These are phyloP conservation scores for Megamerina dolium DNA, from an alignment of 2,888 invertebrate genomes.

Conservation along the genomic window DNA sequence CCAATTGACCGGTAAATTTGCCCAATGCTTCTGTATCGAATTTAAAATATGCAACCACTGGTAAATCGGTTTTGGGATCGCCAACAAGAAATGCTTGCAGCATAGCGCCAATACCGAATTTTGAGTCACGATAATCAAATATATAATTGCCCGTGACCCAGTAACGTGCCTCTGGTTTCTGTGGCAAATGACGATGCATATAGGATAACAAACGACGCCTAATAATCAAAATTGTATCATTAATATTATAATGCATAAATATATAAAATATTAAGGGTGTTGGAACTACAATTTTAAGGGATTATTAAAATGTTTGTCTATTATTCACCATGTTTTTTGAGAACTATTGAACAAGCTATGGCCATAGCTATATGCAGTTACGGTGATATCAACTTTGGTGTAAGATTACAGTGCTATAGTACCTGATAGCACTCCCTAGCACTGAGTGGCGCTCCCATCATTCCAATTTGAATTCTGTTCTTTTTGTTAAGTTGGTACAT, in stretches of 20 bases:
- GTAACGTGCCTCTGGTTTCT: slow-evolving; percentile 53
- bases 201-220: slow-evolving; percentile 62
- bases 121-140: slow-evolving; percentile 62
- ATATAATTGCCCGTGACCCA: slow-evolving; percentile 70
- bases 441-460: no score
- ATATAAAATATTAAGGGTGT: no score
- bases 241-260: background rate
- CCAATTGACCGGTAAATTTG: slow-evolving; percentile 56
- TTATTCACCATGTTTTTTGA: no score
- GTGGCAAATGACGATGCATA: slow-evolving; percentile 58
- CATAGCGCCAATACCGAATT: slow-evolving; percentile 56
- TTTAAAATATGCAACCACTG: slow-evolving; percentile 57
- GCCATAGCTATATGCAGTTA: no score
- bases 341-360: no score
- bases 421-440: no score
- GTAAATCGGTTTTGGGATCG: slow-evolving; percentile 60
- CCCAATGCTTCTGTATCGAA: slow-evolving; percentile 56
- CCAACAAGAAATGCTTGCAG: slow-evolving; percentile 60
- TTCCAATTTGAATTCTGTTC: no score
- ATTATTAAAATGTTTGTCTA: no score
- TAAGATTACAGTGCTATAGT: no score
- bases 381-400: no score
- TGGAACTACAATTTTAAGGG: no score
- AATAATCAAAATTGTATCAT: background rate
- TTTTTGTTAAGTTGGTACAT: no score